Percentiles rank a stretch among this genome's conserved stretches.
Conservation (phyloP, 2,113 vertebrate species). For the Labeo catla region DNA sequence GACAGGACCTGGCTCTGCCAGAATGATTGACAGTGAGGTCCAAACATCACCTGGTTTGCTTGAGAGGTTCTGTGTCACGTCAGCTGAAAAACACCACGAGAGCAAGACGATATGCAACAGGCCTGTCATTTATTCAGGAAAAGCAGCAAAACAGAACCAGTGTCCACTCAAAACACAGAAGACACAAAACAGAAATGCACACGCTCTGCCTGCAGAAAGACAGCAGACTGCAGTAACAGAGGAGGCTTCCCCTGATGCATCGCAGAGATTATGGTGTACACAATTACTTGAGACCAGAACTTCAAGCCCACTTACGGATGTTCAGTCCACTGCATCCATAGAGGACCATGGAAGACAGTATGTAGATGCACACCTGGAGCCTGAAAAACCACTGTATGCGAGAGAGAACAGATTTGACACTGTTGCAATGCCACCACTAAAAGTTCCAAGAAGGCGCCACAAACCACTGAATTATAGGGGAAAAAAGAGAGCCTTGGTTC, state of each 20-base stretch:
- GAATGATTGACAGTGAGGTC: constrained; percentile 63
- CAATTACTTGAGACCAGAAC: neutral
- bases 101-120: constrained; percentile 22
- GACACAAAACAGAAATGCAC: constrained; percentile 20
- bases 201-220: constrained; percentile 5
- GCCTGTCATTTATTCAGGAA: constrained; percentile 21
- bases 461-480: constrained; percentile 41
- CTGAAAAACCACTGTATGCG: constrained; percentile 6
- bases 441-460: constrained; percentile 3
- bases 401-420: neutral
- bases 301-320: constrained; percentile 3
- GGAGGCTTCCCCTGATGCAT: neutral
- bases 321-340: neutral
- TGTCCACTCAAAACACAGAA: constrained; percentile 26
- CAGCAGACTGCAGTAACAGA: constrained; percentile 9
- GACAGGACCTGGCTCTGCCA: constrained; percentile 39
- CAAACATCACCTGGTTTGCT: constrained; percentile 67
- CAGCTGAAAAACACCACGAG: constrained; percentile 44
- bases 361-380: neutral
- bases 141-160: neutral
- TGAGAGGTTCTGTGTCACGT: constrained; percentile 42
- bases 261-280: constrained; percentile 30
- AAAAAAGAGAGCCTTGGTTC: constrained; percentile 64
- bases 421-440: constrained; percentile 32
- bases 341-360: constrained; percentile 51